Evolutionary conservation across 30 jellyfish, hydroid and myxozoan species (phyloP), one percentile per base, ranked within the genome.

Genomic region (Aurelia aurita complex sp. Pacific): DNA sequence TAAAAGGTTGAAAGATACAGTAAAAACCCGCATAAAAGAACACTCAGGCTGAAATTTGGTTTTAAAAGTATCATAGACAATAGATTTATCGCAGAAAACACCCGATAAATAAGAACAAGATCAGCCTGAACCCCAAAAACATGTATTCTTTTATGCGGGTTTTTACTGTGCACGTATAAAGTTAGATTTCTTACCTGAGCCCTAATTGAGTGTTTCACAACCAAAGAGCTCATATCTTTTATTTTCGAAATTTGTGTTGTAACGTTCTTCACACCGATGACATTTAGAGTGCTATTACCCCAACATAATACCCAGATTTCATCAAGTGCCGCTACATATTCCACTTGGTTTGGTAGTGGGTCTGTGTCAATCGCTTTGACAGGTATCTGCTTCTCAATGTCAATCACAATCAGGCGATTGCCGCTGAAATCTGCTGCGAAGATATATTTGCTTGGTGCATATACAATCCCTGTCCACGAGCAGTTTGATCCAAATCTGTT

Each of bases 241-340:
- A 74, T 34, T 7, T 74, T 23, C 5, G 61, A 42, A 74, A 74
- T 74, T 38, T 33, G 16, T 33, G 85, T 74, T 51, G 73, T 53
- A 54, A 67, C 80, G 2, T 38, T 65, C 14, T 53, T n/a, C 23
- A 11, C 69, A 14, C 92, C 92, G 69, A 83, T 67, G 34, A 83
- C 92, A 62, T 83, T 64, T 36, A 83, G 34, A 1, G 57, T 8
- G 85, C 82, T 83, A 62, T 72, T 64, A 2, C 77, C 62, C 92
- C 92, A 83, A 66, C 92, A 83, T 34, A 53, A 46, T 29, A 83
- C 65, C 92, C 92, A 83, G n/a, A 83, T 85, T 55, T 83, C 92
- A 34, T 83, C 92, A 10, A 83, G 80, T 8, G 86, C 80, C 29
- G 50, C 64, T 11, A 83, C 40, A 59, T 83, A 83, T 68, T 64